Conservation (phyloP, 2,888 invertebrate species). For the Epinotia nisella region DNA sequence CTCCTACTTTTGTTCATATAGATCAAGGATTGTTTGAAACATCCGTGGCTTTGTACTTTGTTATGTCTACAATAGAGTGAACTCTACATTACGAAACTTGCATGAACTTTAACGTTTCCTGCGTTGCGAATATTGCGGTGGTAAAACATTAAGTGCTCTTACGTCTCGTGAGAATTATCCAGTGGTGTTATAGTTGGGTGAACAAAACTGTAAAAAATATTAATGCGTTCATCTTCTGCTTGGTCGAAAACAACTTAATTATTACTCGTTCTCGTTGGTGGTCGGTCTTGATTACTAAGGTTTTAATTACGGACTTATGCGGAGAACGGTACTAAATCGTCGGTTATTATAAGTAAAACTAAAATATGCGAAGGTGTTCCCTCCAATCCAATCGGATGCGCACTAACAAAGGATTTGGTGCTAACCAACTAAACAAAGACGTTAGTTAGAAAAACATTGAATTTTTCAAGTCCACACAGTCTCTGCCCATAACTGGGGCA, state of each 20-base stretch:
- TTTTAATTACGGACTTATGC: constrained; percentile 18
- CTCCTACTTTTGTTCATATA: constrained; percentile 53
- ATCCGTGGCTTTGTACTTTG: constrained; percentile 20
- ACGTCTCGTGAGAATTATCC: constrained; percentile 36
- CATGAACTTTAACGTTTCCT: constrained; percentile 47
- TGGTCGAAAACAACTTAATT: constrained; percentile 27
- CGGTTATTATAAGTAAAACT: background rate
- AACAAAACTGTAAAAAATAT: constrained; percentile 26
- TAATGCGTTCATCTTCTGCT: constrained; percentile 18
- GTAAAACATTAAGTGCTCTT: constrained; percentile 37
- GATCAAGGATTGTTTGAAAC: constrained; percentile 64
- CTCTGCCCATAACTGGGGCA: constrained; percentile 62
- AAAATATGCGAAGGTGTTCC: background rate
- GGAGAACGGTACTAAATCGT: background rate
- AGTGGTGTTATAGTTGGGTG: constrained; percentile 14
- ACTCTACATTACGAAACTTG: constrained; percentile 43
- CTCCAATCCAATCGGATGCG: background rate
- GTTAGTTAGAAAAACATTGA: constrained; percentile 44
- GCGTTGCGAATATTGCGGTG: constrained; percentile 35
- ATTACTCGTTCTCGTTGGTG: constrained; percentile 16
- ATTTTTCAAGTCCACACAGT: constrained; percentile 65
- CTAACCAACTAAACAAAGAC: constrained; percentile 35
- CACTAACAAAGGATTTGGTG: constrained; percentile 31
- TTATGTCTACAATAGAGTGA: constrained; percentile 37
- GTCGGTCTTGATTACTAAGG: constrained; percentile 21